phyloP scores from a whole-genome alignment of 2,797 vertebrate species.

The Carcharodon carcharias region DNA sequence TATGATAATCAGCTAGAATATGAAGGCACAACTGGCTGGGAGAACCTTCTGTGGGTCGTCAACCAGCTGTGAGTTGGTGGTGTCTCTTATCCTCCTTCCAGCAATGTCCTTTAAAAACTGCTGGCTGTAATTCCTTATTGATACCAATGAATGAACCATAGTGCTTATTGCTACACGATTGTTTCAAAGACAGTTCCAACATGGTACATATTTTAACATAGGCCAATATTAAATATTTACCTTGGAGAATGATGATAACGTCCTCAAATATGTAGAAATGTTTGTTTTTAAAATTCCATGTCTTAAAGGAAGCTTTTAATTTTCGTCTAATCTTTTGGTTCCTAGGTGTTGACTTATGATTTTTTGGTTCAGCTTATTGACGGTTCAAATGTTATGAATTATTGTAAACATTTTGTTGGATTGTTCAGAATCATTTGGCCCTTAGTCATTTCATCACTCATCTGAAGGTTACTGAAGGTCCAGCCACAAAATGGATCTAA shows the following conservation, averaged over 20 bases:
- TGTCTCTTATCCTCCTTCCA: neutral
- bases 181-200: neutral
- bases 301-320: neutral
- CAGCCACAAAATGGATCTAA: neutral
- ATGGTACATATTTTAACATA: neutral
- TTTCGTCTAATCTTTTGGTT: neutral
- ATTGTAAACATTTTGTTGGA: neutral
- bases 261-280: neutral
- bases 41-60: conserved; percentile 92
- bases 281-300: neutral
- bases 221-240: neutral
- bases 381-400: neutral
- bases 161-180: neutral
- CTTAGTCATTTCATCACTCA: neutral
- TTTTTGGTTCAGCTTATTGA: neutral
- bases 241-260: neutral
- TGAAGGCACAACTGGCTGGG: conserved; percentile 95
- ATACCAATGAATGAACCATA: neutral
- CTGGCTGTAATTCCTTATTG: neutral
- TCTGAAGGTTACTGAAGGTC: neutral
- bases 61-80: conserved; percentile 86
- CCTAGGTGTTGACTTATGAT: neutral
- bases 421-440: no score
- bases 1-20: conserved; percentile 93
- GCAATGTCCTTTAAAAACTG: neutral